Conservation (phyloP, 2,888 invertebrate species). For the Deilephila porcellus region DNA sequence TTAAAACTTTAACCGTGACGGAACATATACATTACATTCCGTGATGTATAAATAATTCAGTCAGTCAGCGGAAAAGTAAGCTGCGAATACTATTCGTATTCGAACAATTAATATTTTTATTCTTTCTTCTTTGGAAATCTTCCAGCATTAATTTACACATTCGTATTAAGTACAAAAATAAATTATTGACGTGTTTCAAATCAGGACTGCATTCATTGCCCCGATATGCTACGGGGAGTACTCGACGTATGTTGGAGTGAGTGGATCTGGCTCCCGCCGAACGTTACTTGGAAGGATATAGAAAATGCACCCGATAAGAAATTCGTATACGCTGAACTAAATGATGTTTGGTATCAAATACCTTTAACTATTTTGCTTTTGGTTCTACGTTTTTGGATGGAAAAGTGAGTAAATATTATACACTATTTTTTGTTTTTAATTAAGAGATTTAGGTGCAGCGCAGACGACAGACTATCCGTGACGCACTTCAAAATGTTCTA, state of each 20-base stretch:
- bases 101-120: too few relatives aligned
- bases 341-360: not conserved
- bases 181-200: not conserved
- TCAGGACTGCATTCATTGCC: not conserved
- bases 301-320: not conserved
- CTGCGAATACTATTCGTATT: too few relatives aligned
- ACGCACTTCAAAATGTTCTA: too few relatives aligned
- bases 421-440: too few relatives aligned
- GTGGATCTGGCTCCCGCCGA: slow-evolving; percentile 3
- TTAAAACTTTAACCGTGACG: too few relatives aligned
- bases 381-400: not conserved
- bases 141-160: not conserved
- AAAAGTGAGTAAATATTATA: not conserved
- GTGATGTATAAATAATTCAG: too few relatives aligned
- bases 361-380: not conserved
- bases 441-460: too few relatives aligned
- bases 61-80: too few relatives aligned
- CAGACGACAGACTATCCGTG: too few relatives aligned
- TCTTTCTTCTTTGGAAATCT: too few relatives aligned
- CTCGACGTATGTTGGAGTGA: not conserved
- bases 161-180: not conserved
- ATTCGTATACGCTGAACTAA: not conserved
- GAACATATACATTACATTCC: too few relatives aligned
- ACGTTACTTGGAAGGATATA: not conserved
- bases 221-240: not conserved